Evolutionary conservation across 23 tunicate species (phyloP).

Genomic region (Trididemnum nubilum): DNA sequence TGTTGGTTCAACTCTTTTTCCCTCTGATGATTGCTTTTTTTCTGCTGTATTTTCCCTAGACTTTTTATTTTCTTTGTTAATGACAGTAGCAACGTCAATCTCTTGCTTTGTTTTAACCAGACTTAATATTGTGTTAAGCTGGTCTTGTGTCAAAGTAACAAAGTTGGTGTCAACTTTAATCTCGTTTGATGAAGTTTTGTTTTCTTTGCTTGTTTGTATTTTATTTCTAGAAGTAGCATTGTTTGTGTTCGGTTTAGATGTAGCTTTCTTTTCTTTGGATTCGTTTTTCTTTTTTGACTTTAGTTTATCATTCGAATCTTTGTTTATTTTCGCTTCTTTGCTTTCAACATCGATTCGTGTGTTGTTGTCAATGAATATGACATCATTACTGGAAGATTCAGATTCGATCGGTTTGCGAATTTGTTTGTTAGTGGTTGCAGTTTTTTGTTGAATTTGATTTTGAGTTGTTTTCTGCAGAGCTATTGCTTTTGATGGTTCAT

Average conservation of each 20-base stretch:
- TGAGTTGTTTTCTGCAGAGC: too few species aligned
- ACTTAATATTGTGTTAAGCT: constrained; percentile 70
- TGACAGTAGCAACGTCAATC: constrained; percentile 54
- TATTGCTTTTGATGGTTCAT: too few species aligned
- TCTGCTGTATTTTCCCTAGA: not conserved
- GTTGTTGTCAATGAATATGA: constrained; percentile 33
- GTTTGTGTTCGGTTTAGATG: not conserved
- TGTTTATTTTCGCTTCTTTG: not conserved
- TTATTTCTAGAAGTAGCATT: not conserved
- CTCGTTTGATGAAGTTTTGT: constrained; percentile 23
- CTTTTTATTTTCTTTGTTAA: constrained; percentile 31
- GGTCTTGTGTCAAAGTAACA: constrained; percentile 90
- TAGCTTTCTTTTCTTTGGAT: not conserved
- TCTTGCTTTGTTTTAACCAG: constrained; percentile 84
- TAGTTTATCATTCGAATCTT: not conserved
- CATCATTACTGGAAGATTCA: not conserved
- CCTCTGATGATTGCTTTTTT: not conserved
- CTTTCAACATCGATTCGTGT: not conserved
- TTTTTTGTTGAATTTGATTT: too few species aligned
- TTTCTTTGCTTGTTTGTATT: not conserved
- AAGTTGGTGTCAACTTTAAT: constrained; percentile 56
- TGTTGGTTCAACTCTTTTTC: constrained; percentile 43
- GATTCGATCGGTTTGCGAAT: not conserved
- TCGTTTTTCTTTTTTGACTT: not conserved
- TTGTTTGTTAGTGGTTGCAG: not conserved